Percentiles rank a stretch among this genome's conserved stretches.
Conservation (phyloP, 2,888 invertebrate genomes). For the Conus canariensis region DNA sequence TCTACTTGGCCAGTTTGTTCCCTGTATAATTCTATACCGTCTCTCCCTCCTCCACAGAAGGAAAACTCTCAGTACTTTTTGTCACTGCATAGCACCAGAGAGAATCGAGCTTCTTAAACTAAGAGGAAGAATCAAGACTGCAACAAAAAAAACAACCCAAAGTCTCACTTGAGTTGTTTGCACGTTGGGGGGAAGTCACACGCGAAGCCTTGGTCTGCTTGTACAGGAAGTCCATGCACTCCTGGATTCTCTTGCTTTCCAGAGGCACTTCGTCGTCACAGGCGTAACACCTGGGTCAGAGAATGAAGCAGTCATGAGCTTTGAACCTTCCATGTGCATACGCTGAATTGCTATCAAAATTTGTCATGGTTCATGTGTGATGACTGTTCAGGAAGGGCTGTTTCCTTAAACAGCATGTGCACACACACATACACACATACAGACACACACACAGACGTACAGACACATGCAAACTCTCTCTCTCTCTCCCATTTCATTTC, state of each 20-base stretch:
- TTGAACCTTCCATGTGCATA: not conserved
- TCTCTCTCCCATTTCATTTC: too few relatives aligned
- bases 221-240: constrained; percentile 85
- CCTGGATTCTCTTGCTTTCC: constrained; percentile 82
- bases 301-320: not conserved
- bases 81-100: too few relatives aligned
- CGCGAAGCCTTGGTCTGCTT: constrained; percentile 51
- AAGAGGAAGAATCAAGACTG: too few relatives aligned
- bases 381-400: too few relatives aligned
- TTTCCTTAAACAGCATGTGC: not conserved
- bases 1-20: too few relatives aligned
- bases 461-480: not conserved
- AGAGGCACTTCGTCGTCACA: constrained; percentile 75
- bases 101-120: too few relatives aligned
- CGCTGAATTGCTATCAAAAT: too few relatives aligned
- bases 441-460: not conserved
- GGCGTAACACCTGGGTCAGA: constrained; percentile 74
- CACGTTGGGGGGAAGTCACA: not conserved
- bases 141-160: not conserved
- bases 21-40: too few relatives aligned
- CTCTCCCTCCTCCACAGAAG: too few relatives aligned
- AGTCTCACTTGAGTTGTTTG: not conserved
- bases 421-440: not conserved
- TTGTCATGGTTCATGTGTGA: too few relatives aligned
- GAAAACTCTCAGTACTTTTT: too few relatives aligned